phyloP scores from a whole-genome alignment of 1,140 invertebrate species.

The Archegozetes longisetosus region DNA sequence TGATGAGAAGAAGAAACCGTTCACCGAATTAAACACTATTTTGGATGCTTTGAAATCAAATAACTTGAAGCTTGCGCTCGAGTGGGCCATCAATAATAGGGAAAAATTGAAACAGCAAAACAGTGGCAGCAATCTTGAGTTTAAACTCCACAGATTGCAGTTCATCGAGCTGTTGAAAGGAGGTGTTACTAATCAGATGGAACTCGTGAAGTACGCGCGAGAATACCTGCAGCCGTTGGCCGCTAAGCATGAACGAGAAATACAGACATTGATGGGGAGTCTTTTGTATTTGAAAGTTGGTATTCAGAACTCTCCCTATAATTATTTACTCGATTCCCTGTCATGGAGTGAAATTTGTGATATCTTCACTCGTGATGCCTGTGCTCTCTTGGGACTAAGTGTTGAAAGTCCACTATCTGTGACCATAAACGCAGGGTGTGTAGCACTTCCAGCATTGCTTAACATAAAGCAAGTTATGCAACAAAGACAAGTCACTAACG shows the following conservation, averaged over 20 bases:
- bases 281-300: conserved; percentile 62
- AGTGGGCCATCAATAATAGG: conserved; percentile 37
- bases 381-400: conserved; percentile 69
- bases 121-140: conserved; percentile 53
- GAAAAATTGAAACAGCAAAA: conserved; percentile 29
- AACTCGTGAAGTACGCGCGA: conserved; percentile 73
- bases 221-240: conserved; percentile 68
- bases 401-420: conserved; percentile 63
- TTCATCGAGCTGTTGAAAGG: conserved; percentile 53
- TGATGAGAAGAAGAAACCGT: conserved; percentile 17
- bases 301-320: conserved; percentile 62
- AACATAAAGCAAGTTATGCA: conserved; percentile 93
- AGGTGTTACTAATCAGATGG: conserved; percentile 44
- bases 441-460: conserved; percentile 75
- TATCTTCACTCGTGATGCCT: conserved; percentile 81
- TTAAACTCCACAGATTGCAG: conserved; percentile 59
- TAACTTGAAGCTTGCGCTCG: conserved; percentile 60
- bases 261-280: conserved; percentile 75
- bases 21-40: conserved; percentile 12
- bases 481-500: conserved; percentile 77
- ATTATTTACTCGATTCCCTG: conserved; percentile 52
- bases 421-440: conserved; percentile 77
- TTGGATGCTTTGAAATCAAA: conserved; percentile 57
- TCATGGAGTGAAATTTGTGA: conserved; percentile 75
- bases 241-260: conserved; percentile 61